These are phyloP conservation scores for Ptychochromis oligacanthus DNA, from an alignment of 2,113 vertebrate species.

Conservation along the genomic window DNA sequence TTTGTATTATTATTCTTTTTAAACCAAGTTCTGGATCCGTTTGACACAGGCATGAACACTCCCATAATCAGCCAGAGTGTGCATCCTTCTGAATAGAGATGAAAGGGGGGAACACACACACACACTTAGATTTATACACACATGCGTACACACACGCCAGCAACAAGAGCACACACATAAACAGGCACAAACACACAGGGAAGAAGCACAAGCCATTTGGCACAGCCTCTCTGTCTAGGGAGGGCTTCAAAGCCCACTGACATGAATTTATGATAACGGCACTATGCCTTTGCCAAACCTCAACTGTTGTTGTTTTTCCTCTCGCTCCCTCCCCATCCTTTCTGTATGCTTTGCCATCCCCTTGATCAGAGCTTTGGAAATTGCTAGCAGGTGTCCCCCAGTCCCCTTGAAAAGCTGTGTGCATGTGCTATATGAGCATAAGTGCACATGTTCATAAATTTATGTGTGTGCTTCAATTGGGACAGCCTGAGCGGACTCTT, in stretches of 20 bases:
- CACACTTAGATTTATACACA: constrained; percentile 33
- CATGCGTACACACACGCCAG: constrained; percentile 32
- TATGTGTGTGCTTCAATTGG: constrained; percentile 30
- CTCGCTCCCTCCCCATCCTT: constrained; percentile 61
- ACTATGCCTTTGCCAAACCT: constrained; percentile 79
- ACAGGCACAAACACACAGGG: constrained; percentile 70
- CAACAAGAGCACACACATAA: constrained; percentile 65
- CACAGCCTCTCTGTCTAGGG: constrained; percentile 73
- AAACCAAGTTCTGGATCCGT: constrained; percentile 68
- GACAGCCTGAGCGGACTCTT: constrained; percentile 30
- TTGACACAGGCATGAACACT: constrained; percentile 70
- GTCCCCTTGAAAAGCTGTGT: constrained; percentile 57
- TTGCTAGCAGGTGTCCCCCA: constrained; percentile 75
- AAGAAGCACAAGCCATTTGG: constrained; percentile 78
- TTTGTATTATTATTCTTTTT: constrained; percentile 34
- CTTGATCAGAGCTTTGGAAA: constrained; percentile 80
- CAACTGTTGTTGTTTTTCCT: constrained; percentile 81
- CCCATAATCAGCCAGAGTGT: constrained; percentile 72
- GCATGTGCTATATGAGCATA: constrained; percentile 16
- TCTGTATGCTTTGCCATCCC: constrained; percentile 71
- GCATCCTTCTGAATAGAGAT: constrained; percentile 77
- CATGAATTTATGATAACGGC: constrained; percentile 83
- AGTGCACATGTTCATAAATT: constrained; percentile 32
- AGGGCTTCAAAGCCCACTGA: constrained; percentile 85
- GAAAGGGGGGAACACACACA: constrained; percentile 67